Evolutionary conservation across 1,140 invertebrate species (phyloP).

Genomic region (Zophobas morio): DNA sequence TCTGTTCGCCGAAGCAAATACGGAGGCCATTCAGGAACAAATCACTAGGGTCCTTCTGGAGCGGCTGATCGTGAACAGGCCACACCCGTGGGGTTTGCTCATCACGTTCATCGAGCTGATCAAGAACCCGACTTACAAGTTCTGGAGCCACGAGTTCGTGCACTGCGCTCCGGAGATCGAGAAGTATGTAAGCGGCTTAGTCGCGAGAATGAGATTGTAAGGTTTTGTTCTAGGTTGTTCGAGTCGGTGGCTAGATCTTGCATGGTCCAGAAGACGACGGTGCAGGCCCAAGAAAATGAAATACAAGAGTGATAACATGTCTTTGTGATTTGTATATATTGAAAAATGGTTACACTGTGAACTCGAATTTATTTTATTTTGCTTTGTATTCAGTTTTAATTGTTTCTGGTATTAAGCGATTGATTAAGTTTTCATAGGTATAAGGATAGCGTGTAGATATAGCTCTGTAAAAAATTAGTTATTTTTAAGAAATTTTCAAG

Average conservation of each 20-base stretch:
- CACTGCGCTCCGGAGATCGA: conserved; percentile 99
- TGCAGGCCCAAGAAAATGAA: conserved; percentile 72
- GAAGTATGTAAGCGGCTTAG: conserved; percentile 80
- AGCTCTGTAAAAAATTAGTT: conserved; percentile 64
- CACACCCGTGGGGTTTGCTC: conserved; percentile 98
- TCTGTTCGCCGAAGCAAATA: conserved; percentile 98
- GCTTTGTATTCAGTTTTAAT: conserved; percentile 50
- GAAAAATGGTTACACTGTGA: conserved; percentile 55
- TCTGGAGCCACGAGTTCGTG: conserved; percentile 99
- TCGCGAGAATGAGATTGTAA: neutral
- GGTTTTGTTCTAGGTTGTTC: conserved; percentile 78
- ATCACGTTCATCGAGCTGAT: conserved; percentile 99
- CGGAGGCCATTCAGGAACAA: conserved; percentile 93
- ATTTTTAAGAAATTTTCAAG: conserved; percentile 66
- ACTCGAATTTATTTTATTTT: conserved; percentile 55
- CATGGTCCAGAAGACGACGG: conserved; percentile 85
- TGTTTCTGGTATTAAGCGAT: conserved; percentile 29
- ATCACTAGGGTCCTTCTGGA: conserved; percentile 95
- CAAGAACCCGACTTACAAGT: conserved; percentile 99
- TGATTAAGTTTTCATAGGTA: conserved; percentile 51
- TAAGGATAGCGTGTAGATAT: conserved; percentile 57
- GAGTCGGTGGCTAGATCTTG: conserved; percentile 95
- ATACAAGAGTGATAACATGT: conserved; percentile 72
- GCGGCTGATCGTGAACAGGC: conserved; percentile 96
- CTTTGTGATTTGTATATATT: conserved; percentile 61